A percentile compares a stretch with the other conserved stretches of the same genome.
Evolutionary conservation across 2,888 invertebrate genomes (phyloP).

Genomic region (Andrena haemorrhoa): DNA sequence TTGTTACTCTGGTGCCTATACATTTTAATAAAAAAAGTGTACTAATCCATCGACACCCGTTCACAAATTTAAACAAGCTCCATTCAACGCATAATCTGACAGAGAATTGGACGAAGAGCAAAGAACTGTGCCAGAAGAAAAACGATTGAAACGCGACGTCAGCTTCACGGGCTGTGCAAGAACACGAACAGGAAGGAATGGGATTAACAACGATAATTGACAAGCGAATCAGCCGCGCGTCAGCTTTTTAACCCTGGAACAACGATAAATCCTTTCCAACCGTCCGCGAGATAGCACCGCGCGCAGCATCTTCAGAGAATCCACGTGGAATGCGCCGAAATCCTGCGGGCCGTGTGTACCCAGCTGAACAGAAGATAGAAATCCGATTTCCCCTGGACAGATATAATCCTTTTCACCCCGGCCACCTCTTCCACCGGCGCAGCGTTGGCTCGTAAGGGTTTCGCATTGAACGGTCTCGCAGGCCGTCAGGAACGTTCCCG

Average conservation of each 20-base stretch:
- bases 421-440: constrained; percentile 10
- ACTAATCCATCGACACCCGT: too few relatives aligned
- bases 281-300: constrained; percentile 7
- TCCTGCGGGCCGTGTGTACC: constrained; percentile 62
- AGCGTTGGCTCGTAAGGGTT: constrained; percentile 16
- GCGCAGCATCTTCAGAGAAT: constrained; percentile 48
- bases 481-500: constrained; percentile 19
- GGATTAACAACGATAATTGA: constrained; percentile 37
- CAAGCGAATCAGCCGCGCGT: constrained; percentile 29
- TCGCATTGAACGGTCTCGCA: constrained; percentile 15
- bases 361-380: constrained; percentile 60
- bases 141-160: background rate
- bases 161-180: background rate
- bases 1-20: too few relatives aligned
- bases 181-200: background rate
- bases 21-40: too few relatives aligned
- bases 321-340: constrained; percentile 61
- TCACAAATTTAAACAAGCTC: too few relatives aligned
- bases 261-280: constrained; percentile 45
- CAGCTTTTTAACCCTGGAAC: background rate
- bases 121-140: background rate
- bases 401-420: constrained; percentile 61
- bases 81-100: too few relatives aligned
- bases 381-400: constrained; percentile 69
- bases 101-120: too few relatives aligned